phyloP scores from a whole-genome alignment of 2,797 vertebrate genomes.

The Chaunax sp. region DNA sequence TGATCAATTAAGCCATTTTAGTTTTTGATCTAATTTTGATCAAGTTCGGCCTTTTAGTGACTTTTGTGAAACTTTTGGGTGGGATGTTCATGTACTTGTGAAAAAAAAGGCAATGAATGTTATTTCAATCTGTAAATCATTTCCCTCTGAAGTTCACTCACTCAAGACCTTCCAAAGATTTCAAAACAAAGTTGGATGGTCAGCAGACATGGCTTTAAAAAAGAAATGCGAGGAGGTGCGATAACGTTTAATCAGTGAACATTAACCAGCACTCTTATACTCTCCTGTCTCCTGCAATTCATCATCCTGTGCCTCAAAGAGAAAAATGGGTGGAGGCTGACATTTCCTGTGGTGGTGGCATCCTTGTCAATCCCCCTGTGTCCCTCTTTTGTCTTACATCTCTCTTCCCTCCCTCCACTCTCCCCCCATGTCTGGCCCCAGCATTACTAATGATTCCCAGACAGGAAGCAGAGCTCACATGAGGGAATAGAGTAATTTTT shows the following conservation, averaged over 20 bases:
- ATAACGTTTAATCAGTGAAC: not conserved
- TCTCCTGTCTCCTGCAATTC: constrained; percentile 32
- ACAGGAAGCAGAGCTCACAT: constrained; percentile 69
- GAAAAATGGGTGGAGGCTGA: constrained; percentile 42
- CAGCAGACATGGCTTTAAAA: not conserved
- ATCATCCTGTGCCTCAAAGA: constrained; percentile 33
- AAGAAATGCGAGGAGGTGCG: no score
- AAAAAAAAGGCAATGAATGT: not conserved
- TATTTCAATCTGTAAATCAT: not conserved
- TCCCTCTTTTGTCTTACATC: constrained; percentile 58
- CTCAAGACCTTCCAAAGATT: not conserved
- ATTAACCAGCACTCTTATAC: constrained; percentile 21
- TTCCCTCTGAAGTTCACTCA: not conserved
- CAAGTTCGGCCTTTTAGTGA: not conserved
- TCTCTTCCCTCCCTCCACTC: constrained; percentile 17
- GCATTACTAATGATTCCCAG: constrained; percentile 78
- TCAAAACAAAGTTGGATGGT: not conserved
- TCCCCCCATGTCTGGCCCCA: constrained; percentile 54
- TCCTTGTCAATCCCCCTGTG: constrained; percentile 55
- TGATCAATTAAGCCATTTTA: no score
- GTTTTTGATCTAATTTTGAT: no score
- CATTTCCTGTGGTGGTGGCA: constrained; percentile 60
- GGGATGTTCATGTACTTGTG: not conserved
- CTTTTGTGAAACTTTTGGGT: not conserved
- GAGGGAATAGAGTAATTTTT: constrained; percentile 56